Evolutionary conservation across 2,888 invertebrate species (phyloP).

Genomic region (Oxytorus armatus): DNA sequence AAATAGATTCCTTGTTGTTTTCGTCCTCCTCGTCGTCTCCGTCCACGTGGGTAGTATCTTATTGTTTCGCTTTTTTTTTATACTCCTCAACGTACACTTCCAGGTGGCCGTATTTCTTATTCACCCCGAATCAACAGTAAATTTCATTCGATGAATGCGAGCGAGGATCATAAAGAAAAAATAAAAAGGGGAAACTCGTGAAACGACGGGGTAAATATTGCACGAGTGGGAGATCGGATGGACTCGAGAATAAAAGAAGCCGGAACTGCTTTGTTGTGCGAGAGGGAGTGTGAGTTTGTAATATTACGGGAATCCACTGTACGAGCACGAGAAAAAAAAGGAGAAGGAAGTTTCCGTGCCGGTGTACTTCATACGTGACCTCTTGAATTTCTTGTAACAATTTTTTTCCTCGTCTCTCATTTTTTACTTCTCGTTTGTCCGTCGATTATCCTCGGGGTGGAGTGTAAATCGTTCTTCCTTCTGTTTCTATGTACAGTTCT

Average conservation of each 20-base stretch:
- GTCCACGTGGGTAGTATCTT: slow-evolving; percentile 30
- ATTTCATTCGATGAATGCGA: slow-evolving; percentile 34
- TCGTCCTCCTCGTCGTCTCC: neutral
- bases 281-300: slow-evolving; percentile 21
- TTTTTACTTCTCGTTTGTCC: slow-evolving; percentile 45
- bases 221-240: slow-evolving; percentile 10
- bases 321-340: neutral
- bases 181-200: slow-evolving; percentile 38
- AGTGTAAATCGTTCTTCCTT: slow-evolving; percentile 51
- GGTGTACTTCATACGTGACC: slow-evolving; percentile 4
- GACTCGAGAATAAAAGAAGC: slow-evolving; percentile 38
- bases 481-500: neutral
- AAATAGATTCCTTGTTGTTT: neutral
- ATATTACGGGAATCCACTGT: slow-evolving; percentile 20
- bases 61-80: slow-evolving; percentile 25
- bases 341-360: neutral
- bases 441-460: slow-evolving; percentile 59
- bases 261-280: slow-evolving; percentile 62
- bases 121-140: slow-evolving; percentile 27
- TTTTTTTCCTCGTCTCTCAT: slow-evolving; percentile 1
- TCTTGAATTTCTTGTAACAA: neutral
- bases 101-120: slow-evolving; percentile 54
- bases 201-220: slow-evolving; percentile 53
- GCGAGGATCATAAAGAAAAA: neutral
- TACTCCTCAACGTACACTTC: slow-evolving; percentile 19